Evolutionary conservation across 2,888 invertebrate species (phyloP), one percentile per base, ranked within the genome.

Genomic region (Pinctada fucata): DNA sequence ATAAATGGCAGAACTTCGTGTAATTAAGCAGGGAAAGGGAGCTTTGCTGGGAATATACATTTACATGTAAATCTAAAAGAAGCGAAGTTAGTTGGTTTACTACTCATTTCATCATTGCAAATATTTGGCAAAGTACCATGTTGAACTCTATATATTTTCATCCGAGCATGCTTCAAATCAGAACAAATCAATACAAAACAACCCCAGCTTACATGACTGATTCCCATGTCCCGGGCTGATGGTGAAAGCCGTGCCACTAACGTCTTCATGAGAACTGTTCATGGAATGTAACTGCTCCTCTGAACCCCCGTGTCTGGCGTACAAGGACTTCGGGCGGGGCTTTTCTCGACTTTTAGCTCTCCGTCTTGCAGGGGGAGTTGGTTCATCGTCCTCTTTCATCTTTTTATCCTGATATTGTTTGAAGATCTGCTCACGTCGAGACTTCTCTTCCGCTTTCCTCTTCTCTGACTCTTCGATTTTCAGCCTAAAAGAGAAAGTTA

Each of bases 371-470:
- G 49, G 82, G 13, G 51, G 88, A 6, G 82, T 79, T 45, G 85
- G 84, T 13, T 92, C 91, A 79, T 92, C 91, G 50, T 93, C 93
- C 82, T 97, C 95, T 76, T 97, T 96, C 2, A 69, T 70, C 93
- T 98, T 98, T 92, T 98, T 97, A 87, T 97, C 94, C 93, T 97
- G 96, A 93, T 98, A 97, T 93, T 97, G 97, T 91, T 97, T 97
- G 87, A 98, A 94, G 91, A 99, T 99, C 84, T 95, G 95, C 85
- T 97, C 96, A 76, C 98, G 93, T 80, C 97, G 94, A n/a, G 96
- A 95, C 88, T 95, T 95, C 92, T 98, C 98, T 90, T 98, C 97
- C 88, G 96, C 95, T 92, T 93, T 95, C 93, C 93, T 94, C 85
- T 92, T 95, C 95, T 91, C 96, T 94, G 88, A 92, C 86, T 90